These are phyloP conservation scores for Pteronura brasiliensis DNA, from an alignment of 2,113 vertebrate genomes.

Conservation along the genomic window DNA sequence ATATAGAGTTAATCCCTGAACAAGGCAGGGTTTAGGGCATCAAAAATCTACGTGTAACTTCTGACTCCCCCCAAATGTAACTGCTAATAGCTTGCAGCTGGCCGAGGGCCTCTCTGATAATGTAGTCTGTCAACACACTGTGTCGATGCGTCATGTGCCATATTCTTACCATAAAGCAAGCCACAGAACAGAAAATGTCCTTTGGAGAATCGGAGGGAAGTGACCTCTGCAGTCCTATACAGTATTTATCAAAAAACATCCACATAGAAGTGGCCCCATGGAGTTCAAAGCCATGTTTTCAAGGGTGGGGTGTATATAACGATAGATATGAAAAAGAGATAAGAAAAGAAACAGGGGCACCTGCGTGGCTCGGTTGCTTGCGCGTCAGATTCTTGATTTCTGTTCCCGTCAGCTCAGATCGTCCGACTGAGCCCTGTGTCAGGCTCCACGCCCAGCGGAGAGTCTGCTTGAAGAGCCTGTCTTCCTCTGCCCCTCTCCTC, in stretches of 20 bases:
- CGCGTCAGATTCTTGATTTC: neutral
- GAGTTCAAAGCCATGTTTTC: neutral
- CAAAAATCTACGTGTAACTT: neutral
- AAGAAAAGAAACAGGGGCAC: neutral
- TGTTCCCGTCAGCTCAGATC: neutral
- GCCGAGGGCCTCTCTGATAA: neutral
- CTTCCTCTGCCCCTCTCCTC: neutral
- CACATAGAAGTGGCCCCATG: neutral
- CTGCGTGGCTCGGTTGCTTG: neutral
- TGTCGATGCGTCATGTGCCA: accelerated
- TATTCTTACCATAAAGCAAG: neutral
- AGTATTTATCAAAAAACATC: neutral
- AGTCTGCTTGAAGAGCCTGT: neutral
- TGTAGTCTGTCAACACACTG: neutral
- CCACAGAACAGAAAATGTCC: neutral
- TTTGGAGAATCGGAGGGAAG: neutral
- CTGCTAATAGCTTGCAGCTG: neutral
- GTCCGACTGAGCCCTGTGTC: accelerated
- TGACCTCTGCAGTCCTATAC: neutral
- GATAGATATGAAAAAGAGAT: neutral
- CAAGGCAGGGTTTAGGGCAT: neutral
- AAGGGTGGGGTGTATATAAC: neutral
- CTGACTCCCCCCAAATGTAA: neutral
- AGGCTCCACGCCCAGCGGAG: neutral
- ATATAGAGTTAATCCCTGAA: neutral